Conservation (phyloP, 2,888 invertebrate species). For the Cyclophora punctaria region DNA sequence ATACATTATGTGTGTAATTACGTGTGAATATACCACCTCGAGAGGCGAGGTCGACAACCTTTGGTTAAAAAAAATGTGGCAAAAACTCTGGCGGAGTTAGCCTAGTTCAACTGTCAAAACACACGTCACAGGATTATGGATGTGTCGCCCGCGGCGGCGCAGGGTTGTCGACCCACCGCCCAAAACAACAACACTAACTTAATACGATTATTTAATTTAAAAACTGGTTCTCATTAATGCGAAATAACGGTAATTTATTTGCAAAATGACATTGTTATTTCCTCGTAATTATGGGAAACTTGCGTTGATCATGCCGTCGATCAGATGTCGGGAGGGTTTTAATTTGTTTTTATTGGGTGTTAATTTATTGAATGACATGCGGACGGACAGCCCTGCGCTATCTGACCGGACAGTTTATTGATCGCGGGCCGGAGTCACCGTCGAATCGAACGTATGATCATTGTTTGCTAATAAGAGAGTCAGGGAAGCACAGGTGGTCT, state of each 20-base stretch:
- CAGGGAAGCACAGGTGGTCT: conserved; percentile 48
- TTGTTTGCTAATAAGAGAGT: conserved; percentile 67
- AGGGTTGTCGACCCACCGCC: conserved; percentile 25
- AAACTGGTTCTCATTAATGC: conserved; percentile 1
- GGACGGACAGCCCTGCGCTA: conserved; percentile 28
- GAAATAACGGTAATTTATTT: conserved; percentile 5
- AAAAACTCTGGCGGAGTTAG: conserved; percentile 43
- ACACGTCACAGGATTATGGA: conserved; percentile 69
- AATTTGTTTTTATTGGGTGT: conserved; percentile 4
- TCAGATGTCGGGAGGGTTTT: conserved; percentile 1
- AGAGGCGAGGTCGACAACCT: conserved; percentile 46
- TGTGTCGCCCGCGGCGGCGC: conserved; percentile 54
- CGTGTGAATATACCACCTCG: conserved; percentile 56
- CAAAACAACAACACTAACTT: conserved; percentile 4
- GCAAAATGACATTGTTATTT: conserved; percentile 1
- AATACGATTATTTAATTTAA: conserved; percentile 2
- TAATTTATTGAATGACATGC: conserved; percentile 1
- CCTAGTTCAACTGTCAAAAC: conserved; percentile 57
- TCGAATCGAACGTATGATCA: conserved; percentile 39
- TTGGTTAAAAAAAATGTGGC: conserved; percentile 30
- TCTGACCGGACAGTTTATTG: conserved; percentile 43
- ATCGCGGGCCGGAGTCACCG: conserved; percentile 34
- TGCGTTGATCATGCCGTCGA: conserved; percentile 5
- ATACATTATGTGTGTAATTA: conserved; percentile 61
- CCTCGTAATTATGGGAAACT: conserved; percentile 1